Base-by-base conservation (phyloP, 1,140 invertebrate species). In the Drosophila fuyamai region DNA sequence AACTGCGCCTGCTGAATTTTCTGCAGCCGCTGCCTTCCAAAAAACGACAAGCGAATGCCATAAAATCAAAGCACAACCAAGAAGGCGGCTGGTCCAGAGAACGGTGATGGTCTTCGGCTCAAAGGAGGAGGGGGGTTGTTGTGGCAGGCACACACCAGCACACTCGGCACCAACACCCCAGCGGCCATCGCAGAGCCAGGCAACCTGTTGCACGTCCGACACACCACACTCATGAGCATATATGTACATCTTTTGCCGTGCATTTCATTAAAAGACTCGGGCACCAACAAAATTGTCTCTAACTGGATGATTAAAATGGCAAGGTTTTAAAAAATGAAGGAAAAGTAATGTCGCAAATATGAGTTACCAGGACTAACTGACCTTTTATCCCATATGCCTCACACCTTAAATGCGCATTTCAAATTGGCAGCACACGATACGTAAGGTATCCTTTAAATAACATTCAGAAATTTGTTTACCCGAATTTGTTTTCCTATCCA, bases 1-100 rank as follows among this genome's bases (percentile, higher is more conserved):
- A 86, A 81, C 82, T 82, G 82, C 83, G 68, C 51, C 44, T 50
- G 54, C 44, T 36, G 66, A 10, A 51, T 32, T 14, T 14, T 27
- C 13, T 14, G 60, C 62, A 12, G 41, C n/a, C 27, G 61, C 44
- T 35, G 66, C 53, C 38, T 44, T 62, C 46, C 51, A 46, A 81
- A 76, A 81, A 27, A 53, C 76, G 68, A 62, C 66, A 82, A 86
- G 66, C 83, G 65, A 86, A 76, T 71, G 79, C 70, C 70, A 79
- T 61, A 66, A 86, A 88, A 88, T 88, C 79, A 76, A 88, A 79
- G 76, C 79, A 72, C 66, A 47, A 36, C 66, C 71, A 76, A 79
- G 75, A 68, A 76, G 76, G 68, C 79, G 79, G 76, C 14, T 54
- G 68, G 36, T 60, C 29, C 47, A 55, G 40, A 62, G 38, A 54